Evolutionary conservation across 2,888 invertebrate species (phyloP), one percentile per base, ranked within the genome.

Genomic region (Polietes domitor): DNA sequence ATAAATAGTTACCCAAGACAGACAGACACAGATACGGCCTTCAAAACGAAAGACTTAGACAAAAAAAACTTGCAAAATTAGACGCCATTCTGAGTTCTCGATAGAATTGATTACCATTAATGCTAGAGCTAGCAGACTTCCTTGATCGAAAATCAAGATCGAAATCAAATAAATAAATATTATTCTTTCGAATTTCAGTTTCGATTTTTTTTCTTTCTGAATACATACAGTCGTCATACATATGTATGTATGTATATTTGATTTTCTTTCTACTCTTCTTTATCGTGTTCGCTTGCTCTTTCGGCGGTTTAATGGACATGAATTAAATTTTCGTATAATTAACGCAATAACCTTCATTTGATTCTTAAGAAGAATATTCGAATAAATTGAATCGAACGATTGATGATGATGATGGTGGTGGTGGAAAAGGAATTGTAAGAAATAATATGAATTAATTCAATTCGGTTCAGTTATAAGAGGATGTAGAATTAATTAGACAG

Each of bases 41-140:
- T 65, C 65, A 21, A 7, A 65, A 65, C 37, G 21, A 37, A 65
- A 65, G 65, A 65, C 65, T 37, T 65, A 37, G 65, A 19, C n/a
- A n/a, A 65, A 65, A 65, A 17, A 17, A 65, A 65, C 65, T 4
- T 41, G 37, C 19, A n/a, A 32, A 17, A 63, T 17, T 17, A 63
- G 24, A 32, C 5, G 28, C 15, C 15, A 32, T 61, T 61, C 61
- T 61, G 5, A 61, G 17, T 61, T 61, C 32, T 10, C n/a, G 15
- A 28, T 32, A 61, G 32, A 58, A 58, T 12, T 58, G 17, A 65
- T 65, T 41, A 12, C 19, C 19, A 41, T 65, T 65, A 41, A 41
- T 65, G 65, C 15, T 41, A 19, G 32, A 10, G 19, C 6, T 37
- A 19, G 37, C 10, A 41, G 19, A 65, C 41, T 65, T 37, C 65